Evolutionary conservation across 2,888 invertebrate genomes (phyloP), one percentile per base, ranked within the genome.

Genomic region (Harpalus rufipes): DNA sequence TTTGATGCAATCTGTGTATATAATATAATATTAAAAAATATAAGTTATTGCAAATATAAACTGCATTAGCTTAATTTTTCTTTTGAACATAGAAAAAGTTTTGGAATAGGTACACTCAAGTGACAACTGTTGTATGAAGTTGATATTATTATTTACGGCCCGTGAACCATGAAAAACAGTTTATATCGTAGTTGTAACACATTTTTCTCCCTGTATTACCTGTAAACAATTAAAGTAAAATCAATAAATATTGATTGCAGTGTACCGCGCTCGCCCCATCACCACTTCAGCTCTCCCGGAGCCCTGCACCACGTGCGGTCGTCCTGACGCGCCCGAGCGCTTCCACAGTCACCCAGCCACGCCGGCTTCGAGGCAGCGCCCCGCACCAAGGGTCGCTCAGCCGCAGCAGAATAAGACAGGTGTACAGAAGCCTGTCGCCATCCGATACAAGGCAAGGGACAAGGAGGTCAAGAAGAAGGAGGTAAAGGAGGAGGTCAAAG

Each of bases 281-380:
- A 51, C 63, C 1, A 14, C 72, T 44, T 14, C 41, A 2, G 16
- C 72, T 85, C 88, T 90, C 1, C 92, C 93, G 59, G 92, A 92
- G 86, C 93, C 94, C 0, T 95, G 95, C 89, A 92, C 92, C 81
- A 93, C 93, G 82, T 96, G 95, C 90, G 94, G 94, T 1, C 91
- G 95, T 18, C 92, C 93, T 1, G 94, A 95, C 89, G 93, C 93
- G 85, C 95, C 95, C 0, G 95, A 96, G 88, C 90, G 95, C 12
- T 92, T 93, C 86, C 93, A 94, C 88, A 93, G 93, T 88, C 93
- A 93, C 88, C 93, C 93, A 1, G 89, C 88, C 16, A 86, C 87
- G 7, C 88, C 89, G n/a, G 58, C 87, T 85, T 89, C 86, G 85
- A 85, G 56, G 7, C 58, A 56, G n/a, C 56, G 58, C 2, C 78